Conservation (phyloP, 2,113 vertebrate species). For the Ophiodon elongatus region DNA sequence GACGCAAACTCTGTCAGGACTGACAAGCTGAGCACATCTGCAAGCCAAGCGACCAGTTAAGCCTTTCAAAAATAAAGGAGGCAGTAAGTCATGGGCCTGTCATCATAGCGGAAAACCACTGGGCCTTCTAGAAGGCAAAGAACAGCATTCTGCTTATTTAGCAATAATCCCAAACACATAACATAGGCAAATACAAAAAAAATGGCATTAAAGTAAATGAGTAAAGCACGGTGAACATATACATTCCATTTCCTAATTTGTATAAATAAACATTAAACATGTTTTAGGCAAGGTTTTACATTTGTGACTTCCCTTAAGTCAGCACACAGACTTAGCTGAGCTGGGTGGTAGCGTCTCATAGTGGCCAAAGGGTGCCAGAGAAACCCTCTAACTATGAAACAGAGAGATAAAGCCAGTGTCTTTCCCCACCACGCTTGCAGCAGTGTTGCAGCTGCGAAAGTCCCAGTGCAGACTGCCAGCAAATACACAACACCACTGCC, state of each 20-base stretch:
- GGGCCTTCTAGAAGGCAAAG: not conserved
- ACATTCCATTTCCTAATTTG: not conserved
- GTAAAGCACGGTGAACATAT: not conserved
- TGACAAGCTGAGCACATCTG: not conserved
- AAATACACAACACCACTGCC: conserved; percentile 33
- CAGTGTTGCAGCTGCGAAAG: conserved; percentile 11
- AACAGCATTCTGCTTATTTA: not conserved
- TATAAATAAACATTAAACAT: not conserved
- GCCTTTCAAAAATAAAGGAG: not conserved
- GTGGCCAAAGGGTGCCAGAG: not conserved
- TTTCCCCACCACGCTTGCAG: not conserved
- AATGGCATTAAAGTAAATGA: not conserved
- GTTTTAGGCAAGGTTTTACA: not conserved
- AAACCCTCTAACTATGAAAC: not conserved
- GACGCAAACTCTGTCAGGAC: too few relatives aligned
- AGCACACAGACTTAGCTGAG: not conserved
- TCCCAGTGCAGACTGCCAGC: not conserved
- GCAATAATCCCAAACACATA: not conserved
- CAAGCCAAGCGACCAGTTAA: too few relatives aligned
- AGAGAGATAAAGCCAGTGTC: not conserved
- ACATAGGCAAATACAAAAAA: not conserved
- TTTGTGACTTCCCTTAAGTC: not conserved
- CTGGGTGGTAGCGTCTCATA: not conserved
- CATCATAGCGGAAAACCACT: not conserved
- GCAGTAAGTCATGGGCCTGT: not conserved